A percentile compares a stretch with the other conserved stretches of the same genome.
phyloP scores from a whole-genome alignment of 2,888 invertebrate species.

The Clepsis dumicolana region DNA sequence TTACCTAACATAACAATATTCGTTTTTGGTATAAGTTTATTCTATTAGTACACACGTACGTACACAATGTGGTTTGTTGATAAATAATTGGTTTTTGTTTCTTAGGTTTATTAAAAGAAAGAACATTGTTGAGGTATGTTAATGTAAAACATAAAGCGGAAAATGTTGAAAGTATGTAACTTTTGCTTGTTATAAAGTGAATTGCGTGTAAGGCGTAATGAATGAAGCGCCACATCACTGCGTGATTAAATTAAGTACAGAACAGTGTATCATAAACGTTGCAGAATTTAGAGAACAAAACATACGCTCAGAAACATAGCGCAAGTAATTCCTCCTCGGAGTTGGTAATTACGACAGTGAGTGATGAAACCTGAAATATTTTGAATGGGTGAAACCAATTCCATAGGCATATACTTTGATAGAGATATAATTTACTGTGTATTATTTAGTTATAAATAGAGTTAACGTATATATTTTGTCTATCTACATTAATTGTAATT shows the following conservation, averaged over 20 bases:
- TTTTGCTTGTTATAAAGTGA: constrained; percentile 5
- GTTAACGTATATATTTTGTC: too few species aligned
- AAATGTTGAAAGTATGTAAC: neutral
- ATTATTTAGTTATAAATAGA: too few species aligned
- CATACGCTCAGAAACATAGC: constrained; percentile 32
- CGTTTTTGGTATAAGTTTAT: constrained; percentile 9
- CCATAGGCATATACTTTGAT: neutral
- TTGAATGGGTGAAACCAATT: constrained; percentile 10
- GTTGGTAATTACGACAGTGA: constrained; percentile 42
- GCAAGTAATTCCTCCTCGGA: constrained; percentile 37
- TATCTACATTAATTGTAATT: neutral
- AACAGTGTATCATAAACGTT: constrained; percentile 34
- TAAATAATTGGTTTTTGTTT: neutral
- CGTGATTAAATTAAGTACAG: constrained; percentile 35
- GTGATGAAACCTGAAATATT: constrained; percentile 28
- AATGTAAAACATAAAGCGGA: neutral
- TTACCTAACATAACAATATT: constrained; percentile 17
- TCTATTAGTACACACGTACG: neutral
- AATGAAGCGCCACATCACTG: constrained; percentile 33
- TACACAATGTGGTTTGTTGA: neutral
- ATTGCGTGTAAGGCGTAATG: constrained; percentile 9
- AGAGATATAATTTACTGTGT: neutral
- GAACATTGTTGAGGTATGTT: neutral
- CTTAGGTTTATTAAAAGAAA: neutral
- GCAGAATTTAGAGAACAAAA: constrained; percentile 38